Evolutionary conservation across 2,113 vertebrate genomes (phyloP), one percentile per base, ranked within the genome.

Genomic region (Mugil cephalus): DNA sequence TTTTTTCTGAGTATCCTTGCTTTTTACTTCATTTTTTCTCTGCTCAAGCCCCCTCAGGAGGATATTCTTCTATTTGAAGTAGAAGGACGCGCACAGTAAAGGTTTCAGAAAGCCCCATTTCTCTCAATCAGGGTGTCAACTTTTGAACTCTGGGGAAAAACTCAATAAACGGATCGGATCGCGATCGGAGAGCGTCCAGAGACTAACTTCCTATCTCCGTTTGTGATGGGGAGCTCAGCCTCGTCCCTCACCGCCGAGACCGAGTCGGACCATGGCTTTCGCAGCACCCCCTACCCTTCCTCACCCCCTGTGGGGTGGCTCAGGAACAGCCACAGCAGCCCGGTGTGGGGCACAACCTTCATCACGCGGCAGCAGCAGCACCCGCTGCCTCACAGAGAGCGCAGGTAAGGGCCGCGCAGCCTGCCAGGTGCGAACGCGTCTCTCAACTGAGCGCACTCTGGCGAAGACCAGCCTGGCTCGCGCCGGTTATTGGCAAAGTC

Each of bases 211-310:
- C 61, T 52, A 24, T 67, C 56, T 58, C 73, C 4, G 87, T 77
- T n/a, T 87, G 91, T 89, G 90, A 99, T 99, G 98, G 98, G 98
- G 90, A 98, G 97, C 91, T 99, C 98, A 24, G 97, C 98, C 81
- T 98, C 98, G 35, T 98, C 98, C 67, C 93, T 99, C 89, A 95
- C 96, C 12, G 89, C 96, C 11, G 97, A 99, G 93, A 96, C 96
- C 0, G 96, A 98, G 92, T 97, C 98, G 66, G 96, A 98, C 91
- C 97, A 97, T 81, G 96, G 97, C 84, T 97, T 98, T 91, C 68
- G 88, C 70, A 88, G 95, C 56, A 61, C 94, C 0, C 88, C 95
- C 38, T 98, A 96, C 84, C 86, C 97, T 0, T 92, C 95, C 17
- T 90, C 95, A 45, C 94, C 96, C 11, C 93, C 96, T 15, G 87